phyloP scores from a whole-genome alignment of 2,797 vertebrate species.

The Paramormyrops hopkinsi region DNA sequence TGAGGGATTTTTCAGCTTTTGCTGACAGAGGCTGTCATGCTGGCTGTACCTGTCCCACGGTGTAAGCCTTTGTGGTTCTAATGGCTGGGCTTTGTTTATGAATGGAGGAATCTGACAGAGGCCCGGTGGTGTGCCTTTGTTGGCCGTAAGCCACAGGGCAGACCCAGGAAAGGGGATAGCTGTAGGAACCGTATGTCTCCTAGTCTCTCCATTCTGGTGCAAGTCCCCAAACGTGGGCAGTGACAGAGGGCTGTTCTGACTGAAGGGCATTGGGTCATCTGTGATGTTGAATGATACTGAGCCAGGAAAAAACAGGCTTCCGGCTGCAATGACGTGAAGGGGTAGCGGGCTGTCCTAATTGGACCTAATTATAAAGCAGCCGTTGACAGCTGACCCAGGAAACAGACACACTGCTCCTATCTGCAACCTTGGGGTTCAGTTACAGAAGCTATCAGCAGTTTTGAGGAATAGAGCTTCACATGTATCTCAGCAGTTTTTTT shows the following conservation, averaged over 20 bases:
- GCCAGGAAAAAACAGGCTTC: neutral
- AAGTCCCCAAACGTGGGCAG: neutral
- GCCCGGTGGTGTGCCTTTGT: neutral
- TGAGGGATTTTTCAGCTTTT: neutral
- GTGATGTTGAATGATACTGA: constrained; percentile 13
- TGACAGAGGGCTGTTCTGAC: neutral
- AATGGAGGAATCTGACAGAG: neutral
- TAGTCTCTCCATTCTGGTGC: neutral
- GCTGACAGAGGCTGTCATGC: neutral
- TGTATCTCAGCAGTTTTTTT: neutral
- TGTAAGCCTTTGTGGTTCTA: neutral
- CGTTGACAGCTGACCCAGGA: neutral
- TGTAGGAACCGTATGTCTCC: neutral
- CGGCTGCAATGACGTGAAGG: neutral
- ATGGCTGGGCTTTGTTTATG: neutral
- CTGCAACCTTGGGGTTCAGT: neutral
- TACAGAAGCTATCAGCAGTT: neutral
- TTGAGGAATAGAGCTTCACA: neutral
- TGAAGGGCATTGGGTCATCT: constrained; percentile 1
- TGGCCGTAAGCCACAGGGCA: neutral
- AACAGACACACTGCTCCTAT: neutral
- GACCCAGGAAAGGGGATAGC: neutral
- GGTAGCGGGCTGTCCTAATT: neutral
- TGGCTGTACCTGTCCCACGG: neutral
- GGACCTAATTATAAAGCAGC: constrained; percentile 3